phyloP scores from a whole-genome alignment of 2,888 invertebrate genomes.

The Minunthozetes semirufus region DNA sequence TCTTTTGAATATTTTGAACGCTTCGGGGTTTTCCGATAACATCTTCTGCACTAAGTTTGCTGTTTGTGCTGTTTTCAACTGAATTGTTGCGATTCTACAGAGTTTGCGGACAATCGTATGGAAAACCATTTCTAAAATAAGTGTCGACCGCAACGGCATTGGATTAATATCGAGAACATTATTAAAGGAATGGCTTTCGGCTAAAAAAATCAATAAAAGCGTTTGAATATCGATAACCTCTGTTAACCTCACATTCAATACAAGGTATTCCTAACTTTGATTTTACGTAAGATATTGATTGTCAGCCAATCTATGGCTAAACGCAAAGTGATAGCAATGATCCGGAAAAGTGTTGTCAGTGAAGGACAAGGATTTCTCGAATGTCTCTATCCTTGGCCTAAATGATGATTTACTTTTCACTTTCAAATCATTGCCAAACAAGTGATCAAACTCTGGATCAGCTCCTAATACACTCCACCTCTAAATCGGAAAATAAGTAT shows the following conservation, averaged over 20 bases:
- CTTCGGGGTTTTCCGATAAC: background rate
- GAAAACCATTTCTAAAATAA: conserved; percentile 22
- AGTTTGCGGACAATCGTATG: background rate
- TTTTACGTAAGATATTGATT: background rate
- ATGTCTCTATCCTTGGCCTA: conserved; percentile 28
- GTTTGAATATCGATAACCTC: conserved; percentile 23
- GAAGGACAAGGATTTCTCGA: conserved; percentile 27
- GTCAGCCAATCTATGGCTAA: background rate
- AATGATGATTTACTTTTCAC: conserved; percentile 31
- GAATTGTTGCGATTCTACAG: conserved; percentile 14
- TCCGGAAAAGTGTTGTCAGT: conserved; percentile 34
- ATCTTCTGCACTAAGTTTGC: conserved; percentile 23
- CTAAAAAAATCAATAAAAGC: background rate
- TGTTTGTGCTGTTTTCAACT: conserved; percentile 29
- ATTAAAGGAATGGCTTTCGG: background rate
- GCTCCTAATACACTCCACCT: conserved; percentile 15
- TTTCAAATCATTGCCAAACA: conserved; percentile 9
- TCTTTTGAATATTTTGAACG: conserved; percentile 25
- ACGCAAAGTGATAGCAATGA: background rate
- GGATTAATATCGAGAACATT: conserved; percentile 9
- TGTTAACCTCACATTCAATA: background rate
- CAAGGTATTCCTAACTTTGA: conserved; percentile 4
- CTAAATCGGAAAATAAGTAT: conserved; percentile 6
- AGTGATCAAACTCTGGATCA: conserved; percentile 9
- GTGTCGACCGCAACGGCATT: background rate